A percentile compares a stretch with the other conserved stretches of the same genome.
Conservation (phyloP, 2,888 invertebrate species). For the Ceriagrion tenellum region DNA sequence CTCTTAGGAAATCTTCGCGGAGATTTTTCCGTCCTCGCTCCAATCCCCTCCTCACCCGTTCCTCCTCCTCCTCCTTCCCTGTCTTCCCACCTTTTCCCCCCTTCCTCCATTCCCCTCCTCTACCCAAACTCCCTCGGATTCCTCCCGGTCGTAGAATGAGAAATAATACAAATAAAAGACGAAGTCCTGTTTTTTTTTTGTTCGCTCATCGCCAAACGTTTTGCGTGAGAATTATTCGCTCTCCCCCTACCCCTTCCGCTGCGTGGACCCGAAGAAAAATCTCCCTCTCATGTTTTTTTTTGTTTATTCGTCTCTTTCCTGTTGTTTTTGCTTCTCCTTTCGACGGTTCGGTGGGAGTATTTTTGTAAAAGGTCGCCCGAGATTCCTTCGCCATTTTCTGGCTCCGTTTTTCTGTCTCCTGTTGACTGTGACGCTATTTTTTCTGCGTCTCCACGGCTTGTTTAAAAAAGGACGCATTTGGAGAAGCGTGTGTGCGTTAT, state of each 20-base stretch:
- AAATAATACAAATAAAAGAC: neutral
- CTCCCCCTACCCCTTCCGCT: neutral
- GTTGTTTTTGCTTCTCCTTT: neutral
- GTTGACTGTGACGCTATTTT: neutral
- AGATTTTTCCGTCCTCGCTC: neutral
- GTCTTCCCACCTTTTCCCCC: neutral
- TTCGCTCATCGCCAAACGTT: constrained; percentile 42
- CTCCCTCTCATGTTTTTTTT: neutral
- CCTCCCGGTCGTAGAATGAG: constrained; percentile 20
- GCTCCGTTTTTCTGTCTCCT: constrained; percentile 8
- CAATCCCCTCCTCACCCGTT: neutral
- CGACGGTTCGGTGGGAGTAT: neutral
- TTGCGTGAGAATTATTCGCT: constrained; percentile 57
- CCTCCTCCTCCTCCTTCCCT: neutral
- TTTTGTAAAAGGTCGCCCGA: constrained; percentile 16
- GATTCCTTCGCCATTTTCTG: neutral
- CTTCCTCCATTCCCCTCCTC: neutral
- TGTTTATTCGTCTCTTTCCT: neutral
- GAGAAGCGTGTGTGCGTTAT: neutral
- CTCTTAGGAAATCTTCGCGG: neutral
- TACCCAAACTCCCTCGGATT: constrained; percentile 6
- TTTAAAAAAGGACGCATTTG: neutral
- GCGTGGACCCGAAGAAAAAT: constrained; percentile 21
- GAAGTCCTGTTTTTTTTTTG: neutral
- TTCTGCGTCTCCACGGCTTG: neutral